Evolutionary conservation across 1,140 invertebrate species (phyloP).

Genomic region (Ceratina calcarata): DNA sequence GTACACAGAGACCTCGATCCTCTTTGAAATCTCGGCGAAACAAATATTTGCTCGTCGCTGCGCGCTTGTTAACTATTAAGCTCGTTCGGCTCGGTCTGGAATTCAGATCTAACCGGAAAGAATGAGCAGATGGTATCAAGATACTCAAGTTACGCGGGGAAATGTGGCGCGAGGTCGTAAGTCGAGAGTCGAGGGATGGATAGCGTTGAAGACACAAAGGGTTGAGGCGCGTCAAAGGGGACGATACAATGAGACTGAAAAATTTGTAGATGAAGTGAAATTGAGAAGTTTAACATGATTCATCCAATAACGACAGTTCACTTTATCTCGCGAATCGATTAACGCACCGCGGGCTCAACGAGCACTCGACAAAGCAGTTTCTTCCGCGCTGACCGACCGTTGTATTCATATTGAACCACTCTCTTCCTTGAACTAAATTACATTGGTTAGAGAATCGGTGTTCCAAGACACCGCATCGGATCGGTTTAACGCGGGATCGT

Average conservation of each 20-base stretch:
- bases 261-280: not conserved
- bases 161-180: slow-evolving; percentile 37
- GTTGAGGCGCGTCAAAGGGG: not conserved
- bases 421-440: not conserved
- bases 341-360: not conserved
- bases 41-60: not conserved
- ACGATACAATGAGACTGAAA: not conserved
- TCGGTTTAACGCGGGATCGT: slow-evolving; percentile 4
- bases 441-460: not conserved
- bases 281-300: not conserved
- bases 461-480: not conserved
- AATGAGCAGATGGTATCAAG: slow-evolving; percentile 3
- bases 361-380: not conserved
- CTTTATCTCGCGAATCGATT: not conserved
- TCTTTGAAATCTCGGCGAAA: not conserved
- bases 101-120: not conserved
- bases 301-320: too few species aligned
- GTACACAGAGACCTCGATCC: not conserved
- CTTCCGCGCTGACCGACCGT: too few species aligned
- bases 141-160: slow-evolving; percentile 10
- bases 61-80: not conserved
- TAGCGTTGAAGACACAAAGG: slow-evolving; percentile 8
- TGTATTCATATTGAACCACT: too few species aligned
- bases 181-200: slow-evolving; percentile 13
- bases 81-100: not conserved